Base-by-base conservation (phyloP, 1,140 invertebrate species). In the Drosophila rhopaloa region DNA sequence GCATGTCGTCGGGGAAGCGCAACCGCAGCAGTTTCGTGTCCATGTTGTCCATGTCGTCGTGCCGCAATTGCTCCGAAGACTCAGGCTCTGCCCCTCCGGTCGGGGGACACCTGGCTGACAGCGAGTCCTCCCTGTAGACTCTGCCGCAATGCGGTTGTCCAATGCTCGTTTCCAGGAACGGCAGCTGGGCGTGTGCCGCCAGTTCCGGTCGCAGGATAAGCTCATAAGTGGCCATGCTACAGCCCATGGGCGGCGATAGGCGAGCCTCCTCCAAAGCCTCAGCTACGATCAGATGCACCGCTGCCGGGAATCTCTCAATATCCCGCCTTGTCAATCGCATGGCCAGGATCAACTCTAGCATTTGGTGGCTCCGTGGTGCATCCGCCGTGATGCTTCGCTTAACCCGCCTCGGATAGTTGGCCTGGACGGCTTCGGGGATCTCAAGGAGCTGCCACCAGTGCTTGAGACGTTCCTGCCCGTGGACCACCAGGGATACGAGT, bases 171-270 rank as follows among this genome's bases (percentile, higher is more conserved):
- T 81, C 85, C 5, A 89, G 32, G 16, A 90, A 89, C 0, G 80
- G 76, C 37, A 89, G 27, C 68, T 93, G 91, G 29, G 94, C 92
- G 91, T 95, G 93, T 51, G 94, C 93, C 0, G 95, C 95, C 66
- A 97, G 93, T 93, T 98, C 97, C 51, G 96, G 95, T 10, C 97
- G 93, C 93, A 96, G 95, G n/a, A 98, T 94, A 4, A 98, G 93
- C 43, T 95, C 94, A 89, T 97, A 98, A 1, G 95, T 95, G 48
- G 95, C 93, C 48, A 93, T 93, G 3, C 95, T 95, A 96, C 97
- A 98, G 91, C 96, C 95, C 14, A 95, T 93, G 0, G 96, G 96
- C 13, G 97, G 97, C 37, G 94, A 93, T 57, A 95, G 94, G 78
- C 97, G 94, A 78, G 96, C 97, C 65, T 95, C 93, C 78, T 96